Evolutionary conservation across 2,888 invertebrate species (phyloP).

Genomic region (Sclerodermus sp.): DNA sequence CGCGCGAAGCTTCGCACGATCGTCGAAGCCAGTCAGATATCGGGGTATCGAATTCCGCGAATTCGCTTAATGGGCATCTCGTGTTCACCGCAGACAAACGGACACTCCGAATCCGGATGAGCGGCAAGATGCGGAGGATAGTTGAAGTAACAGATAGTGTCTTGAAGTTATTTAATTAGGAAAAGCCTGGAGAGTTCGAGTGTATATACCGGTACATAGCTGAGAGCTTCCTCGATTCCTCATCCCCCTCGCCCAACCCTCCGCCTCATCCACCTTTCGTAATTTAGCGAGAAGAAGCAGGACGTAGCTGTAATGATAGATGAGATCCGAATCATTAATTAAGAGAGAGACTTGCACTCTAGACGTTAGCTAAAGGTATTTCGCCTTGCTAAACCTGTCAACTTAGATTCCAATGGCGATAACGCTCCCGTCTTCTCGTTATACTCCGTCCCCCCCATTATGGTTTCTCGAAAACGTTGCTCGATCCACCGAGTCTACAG

Average conservation of each 20-base stretch:
- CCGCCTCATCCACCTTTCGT: no score
- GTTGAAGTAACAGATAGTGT: conserved; percentile 48
- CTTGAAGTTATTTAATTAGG: conserved; percentile 54
- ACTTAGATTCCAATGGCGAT: conserved; percentile 18
- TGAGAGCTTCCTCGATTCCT: neutral
- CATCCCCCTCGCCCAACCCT: neutral
- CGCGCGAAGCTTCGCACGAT: neutral
- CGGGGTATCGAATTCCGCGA: conserved; percentile 41
- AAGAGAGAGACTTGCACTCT: conserved; percentile 20
- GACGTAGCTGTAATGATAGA: conserved; percentile 39
- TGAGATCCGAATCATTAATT: conserved; percentile 48
- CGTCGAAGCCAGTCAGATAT: conserved; percentile 23
- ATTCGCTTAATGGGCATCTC: conserved; percentile 45
- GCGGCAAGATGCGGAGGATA: conserved; percentile 23
- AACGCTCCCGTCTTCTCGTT: neutral
- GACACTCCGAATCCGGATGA: conserved; percentile 13
- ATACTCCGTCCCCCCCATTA: neutral
- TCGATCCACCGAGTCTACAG: neutral
- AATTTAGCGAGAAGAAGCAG: neutral
- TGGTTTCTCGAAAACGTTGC: neutral
- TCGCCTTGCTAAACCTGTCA: conserved; percentile 7
- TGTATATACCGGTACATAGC: neutral
- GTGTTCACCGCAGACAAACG: conserved; percentile 28
- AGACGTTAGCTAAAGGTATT: neutral
- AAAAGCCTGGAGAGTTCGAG: conserved; percentile 11